Percentiles rank a stretch among this genome's conserved stretches.
phyloP scores from a whole-genome alignment of 2,888 invertebrate species.

The Seira musarum region DNA sequence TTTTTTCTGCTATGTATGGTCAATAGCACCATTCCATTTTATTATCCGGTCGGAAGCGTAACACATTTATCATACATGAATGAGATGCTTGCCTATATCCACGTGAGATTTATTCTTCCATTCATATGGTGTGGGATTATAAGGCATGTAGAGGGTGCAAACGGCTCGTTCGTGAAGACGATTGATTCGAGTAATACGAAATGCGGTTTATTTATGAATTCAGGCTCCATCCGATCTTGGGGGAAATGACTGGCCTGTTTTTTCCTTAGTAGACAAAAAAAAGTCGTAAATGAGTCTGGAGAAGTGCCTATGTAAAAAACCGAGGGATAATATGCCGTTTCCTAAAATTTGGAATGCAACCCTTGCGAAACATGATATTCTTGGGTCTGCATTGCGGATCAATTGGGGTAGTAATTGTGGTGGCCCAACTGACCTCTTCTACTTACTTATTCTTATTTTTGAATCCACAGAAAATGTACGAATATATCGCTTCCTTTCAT shows the following conservation, averaged over 20 bases:
- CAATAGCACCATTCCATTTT: neutral
- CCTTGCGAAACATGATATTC: neutral
- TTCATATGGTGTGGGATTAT: no score
- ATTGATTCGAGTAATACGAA: slow-evolving; percentile 50
- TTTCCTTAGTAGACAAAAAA: slow-evolving; percentile 16
- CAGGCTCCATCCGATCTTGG: slow-evolving; percentile 36
- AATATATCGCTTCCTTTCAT: slow-evolving; percentile 40
- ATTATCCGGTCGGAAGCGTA: neutral
- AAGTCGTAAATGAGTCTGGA: slow-evolving; percentile 36
- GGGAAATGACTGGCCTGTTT: slow-evolving; percentile 20
- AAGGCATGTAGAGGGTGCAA: no score
- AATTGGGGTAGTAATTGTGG: slow-evolving; percentile 53
- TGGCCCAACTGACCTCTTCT: slow-evolving; percentile 53
- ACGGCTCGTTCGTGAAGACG: slow-evolving; percentile 13
- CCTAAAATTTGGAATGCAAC: neutral
- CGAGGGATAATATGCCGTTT: no score
- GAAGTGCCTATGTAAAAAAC: slow-evolving; percentile 20
- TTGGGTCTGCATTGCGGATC: slow-evolving; percentile 56
- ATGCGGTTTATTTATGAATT: slow-evolving; percentile 46
- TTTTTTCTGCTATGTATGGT: neutral
- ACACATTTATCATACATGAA: neutral
- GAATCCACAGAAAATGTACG: no score
- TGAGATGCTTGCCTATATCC: no score
- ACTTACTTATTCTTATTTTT: no score
- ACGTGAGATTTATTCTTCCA: no score